Percentiles rank a stretch among this genome's conserved stretches.
Evolutionary conservation across 2,113 vertebrate genomes (phyloP).

Genomic region (Trematomus loennbergii): DNA sequence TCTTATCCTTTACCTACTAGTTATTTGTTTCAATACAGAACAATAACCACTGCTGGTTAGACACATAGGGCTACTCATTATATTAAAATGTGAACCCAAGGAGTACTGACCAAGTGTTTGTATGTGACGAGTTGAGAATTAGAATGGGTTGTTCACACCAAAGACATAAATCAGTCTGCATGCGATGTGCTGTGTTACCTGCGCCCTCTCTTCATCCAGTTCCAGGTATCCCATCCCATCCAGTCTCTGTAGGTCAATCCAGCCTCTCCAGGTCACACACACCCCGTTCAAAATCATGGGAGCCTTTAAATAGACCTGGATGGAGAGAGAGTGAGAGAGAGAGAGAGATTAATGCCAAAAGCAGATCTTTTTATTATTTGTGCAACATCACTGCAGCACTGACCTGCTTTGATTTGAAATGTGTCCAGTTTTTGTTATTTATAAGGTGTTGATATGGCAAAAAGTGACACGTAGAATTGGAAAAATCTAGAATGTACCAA

Average conservation of each 20-base stretch:
- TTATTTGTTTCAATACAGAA: too few relatives aligned
- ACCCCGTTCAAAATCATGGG: conserved; percentile 99
- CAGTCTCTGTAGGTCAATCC: conserved; percentile 97
- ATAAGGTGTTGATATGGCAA: background rate
- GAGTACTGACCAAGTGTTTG: too few relatives aligned
- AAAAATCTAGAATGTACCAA: background rate
- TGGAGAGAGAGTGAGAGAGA: conserved; percentile 11
- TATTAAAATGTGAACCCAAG: too few relatives aligned
- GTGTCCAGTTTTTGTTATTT: too few relatives aligned
- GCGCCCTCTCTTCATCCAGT: conserved; percentile 96
- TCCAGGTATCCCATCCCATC: conserved; percentile 99
- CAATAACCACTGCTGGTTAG: too few relatives aligned
- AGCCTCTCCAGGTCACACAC: conserved; percentile 99
- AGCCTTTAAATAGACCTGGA: conserved; percentile 95
- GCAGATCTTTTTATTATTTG: background rate
- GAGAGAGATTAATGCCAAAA: background rate
- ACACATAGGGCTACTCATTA: too few relatives aligned
- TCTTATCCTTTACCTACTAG: too few relatives aligned
- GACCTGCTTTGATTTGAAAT: too few relatives aligned
- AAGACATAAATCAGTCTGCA: background rate
- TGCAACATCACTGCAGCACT: background rate
- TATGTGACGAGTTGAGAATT: too few relatives aligned
- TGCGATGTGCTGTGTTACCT: conserved; percentile 84
- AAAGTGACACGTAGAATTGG: background rate
- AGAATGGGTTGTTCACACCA: background rate